Conservation (phyloP, 2,113 vertebrate species). For the Camelus dromedarius region DNA sequence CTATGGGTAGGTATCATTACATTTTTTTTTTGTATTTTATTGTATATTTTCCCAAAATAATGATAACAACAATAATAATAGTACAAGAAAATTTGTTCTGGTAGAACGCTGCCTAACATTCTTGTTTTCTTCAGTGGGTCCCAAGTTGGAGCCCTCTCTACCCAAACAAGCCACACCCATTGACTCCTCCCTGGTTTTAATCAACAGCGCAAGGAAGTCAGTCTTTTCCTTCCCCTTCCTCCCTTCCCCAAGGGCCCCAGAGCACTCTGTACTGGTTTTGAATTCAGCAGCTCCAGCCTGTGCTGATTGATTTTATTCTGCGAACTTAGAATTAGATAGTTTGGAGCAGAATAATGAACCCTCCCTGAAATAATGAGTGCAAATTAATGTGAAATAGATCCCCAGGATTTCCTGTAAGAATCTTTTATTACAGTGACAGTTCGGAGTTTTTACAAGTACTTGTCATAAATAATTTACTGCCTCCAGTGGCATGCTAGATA, state of each 20-base stretch:
- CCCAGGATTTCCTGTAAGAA: slow-evolving; percentile 76
- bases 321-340: slow-evolving; percentile 43
- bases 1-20: not conserved
- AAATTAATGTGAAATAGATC: slow-evolving; percentile 65
- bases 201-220: slow-evolving; percentile 12
- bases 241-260: not conserved
- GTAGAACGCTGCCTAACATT: not conserved
- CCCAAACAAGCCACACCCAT: not conserved
- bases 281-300: not conserved
- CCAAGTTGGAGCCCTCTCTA: not conserved
- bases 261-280: slow-evolving; percentile 10
- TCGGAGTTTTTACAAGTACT: slow-evolving; percentile 65
- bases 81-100: not conserved
- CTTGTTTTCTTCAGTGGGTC: not conserved
- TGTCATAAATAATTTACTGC: slow-evolving; percentile 78
- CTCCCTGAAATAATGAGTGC: slow-evolving; percentile 60
- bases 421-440: slow-evolving; percentile 70
- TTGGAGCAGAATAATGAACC: slow-evolving; percentile 46
- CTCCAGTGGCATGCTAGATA: slow-evolving; percentile 52
- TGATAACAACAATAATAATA: not conserved
- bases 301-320: slow-evolving; percentile 70
- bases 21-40: slow-evolving; percentile 15
- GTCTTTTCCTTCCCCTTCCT: slow-evolving; percentile 7
- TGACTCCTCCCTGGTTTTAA: not conserved
- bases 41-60: not conserved